A percentile compares a stretch with the other conserved stretches of the same genome.
Conservation (phyloP, 2,113 vertebrate species). For the Pteropus alecto region DNA sequence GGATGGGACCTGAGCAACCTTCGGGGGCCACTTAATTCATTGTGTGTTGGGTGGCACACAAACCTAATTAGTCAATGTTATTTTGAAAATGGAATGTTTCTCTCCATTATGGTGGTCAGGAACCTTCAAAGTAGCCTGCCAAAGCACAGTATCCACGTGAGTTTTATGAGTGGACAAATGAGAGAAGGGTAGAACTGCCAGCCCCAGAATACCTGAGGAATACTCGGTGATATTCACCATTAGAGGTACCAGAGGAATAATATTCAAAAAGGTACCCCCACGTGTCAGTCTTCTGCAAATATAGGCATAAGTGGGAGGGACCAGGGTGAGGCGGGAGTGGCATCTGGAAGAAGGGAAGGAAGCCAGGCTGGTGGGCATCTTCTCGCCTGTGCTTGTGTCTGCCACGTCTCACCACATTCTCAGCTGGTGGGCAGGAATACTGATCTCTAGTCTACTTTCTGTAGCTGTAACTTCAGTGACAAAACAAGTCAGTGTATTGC, state of each 20-base stretch:
- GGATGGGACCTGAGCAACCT: background rate
- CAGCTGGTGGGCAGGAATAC: background rate
- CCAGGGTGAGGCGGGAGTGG: background rate
- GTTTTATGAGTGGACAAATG: background rate
- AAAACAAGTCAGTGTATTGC: background rate
- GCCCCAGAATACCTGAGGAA: background rate
- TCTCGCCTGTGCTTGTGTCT: background rate
- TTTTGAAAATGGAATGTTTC: constrained; percentile 1
- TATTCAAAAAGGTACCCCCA: background rate
- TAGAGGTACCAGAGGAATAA: background rate
- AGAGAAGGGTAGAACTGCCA: background rate
- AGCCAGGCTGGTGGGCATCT: background rate
- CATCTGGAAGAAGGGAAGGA: background rate
- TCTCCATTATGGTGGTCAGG: background rate
- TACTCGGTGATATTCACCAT: background rate
- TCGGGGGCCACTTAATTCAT: background rate
- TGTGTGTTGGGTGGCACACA: background rate
- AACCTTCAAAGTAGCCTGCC: background rate
- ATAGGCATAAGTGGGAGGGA: background rate
- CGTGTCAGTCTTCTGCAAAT: background rate
- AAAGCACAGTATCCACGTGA: background rate
- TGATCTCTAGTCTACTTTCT: background rate
- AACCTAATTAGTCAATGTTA: background rate
- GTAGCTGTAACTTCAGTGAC: background rate
- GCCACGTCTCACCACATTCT: background rate